phyloP scores from a whole-genome alignment of 2,797 vertebrate genomes.

The Dromococcyx pavoninus region DNA sequence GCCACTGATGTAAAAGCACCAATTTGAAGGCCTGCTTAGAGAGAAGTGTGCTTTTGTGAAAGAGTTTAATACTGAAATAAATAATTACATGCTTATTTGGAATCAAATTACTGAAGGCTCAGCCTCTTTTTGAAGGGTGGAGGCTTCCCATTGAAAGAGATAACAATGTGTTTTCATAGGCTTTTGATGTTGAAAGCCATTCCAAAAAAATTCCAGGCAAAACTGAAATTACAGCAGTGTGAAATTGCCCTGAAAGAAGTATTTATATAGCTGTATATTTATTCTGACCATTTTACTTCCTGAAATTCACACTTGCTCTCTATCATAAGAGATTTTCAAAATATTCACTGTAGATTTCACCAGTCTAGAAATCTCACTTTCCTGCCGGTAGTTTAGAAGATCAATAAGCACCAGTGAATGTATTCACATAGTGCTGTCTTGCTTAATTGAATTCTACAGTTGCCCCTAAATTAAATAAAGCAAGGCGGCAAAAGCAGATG shows the following conservation, averaged over 20 bases:
- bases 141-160: background rate
- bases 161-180: background rate
- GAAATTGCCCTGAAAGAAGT: background rate
- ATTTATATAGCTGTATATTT: background rate
- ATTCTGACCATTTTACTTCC: background rate
- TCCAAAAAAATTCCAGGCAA: constrained; percentile 34
- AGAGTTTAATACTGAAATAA: constrained; percentile 2
- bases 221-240: background rate
- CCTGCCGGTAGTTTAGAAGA: background rate
- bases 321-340: background rate
- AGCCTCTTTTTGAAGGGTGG: background rate
- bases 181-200: constrained; percentile 50
- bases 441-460: background rate
- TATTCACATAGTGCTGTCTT: background rate
- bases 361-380: background rate
- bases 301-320: background rate
- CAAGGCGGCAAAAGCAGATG: background rate
- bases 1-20: background rate
- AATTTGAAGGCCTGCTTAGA: background rate
- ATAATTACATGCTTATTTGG: constrained; percentile 31
- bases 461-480: background rate
- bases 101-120: constrained; percentile 13
- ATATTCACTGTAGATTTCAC: background rate
- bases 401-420: background rate
- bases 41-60: background rate